Evolutionary conservation across 2,113 vertebrate genomes (phyloP), one percentile per base, ranked within the genome.

Genomic region (Gopherus evgoodei): DNA sequence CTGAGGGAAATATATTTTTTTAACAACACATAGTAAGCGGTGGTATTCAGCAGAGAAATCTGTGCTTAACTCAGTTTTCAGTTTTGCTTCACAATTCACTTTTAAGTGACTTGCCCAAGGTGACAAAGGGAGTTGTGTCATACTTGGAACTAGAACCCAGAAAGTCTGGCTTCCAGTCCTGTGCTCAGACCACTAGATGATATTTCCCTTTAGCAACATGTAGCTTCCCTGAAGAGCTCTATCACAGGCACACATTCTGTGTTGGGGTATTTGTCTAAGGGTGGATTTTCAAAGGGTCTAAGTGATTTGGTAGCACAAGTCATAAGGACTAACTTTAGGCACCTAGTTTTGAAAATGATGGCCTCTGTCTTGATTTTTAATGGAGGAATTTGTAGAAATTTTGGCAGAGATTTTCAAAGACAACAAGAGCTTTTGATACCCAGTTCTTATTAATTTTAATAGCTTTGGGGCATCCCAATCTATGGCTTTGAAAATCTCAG

Each of bases 111-210:
- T 69, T 87, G 54, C 5, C 87, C 56, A 92, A 91, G 7, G 11
- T 65, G 94, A 59, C 82, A 80, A 59, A 87, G 87, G 83, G 47
- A 83, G 75, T 65, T 83, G 0, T 25, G 10, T 44, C 38, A 76
- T 44, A 25, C 42, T 76, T 76, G 72, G 5, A 76, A 42, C n/a
- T 44, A 44, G n/a, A 25, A 76, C 21, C 16, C 21, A 76, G 83
- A 90, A 86, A 89, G n/a, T 75, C 76, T 53, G 91, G 81, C n/a
- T 89, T 93, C 91, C 22, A 69, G 14, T 19, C 16, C 35, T 69
- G 62, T 69, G 35, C 62, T 69, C 62, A n/a, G 62, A 69, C 8
- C 31, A 69, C 14, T 65, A 65, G 29, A 65, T 9, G 16, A 69
- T 35, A 69, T 69, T 69, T 19, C 35, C 35, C 6, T 17, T n/a